Evolutionary conservation across 2,797 vertebrate species (phyloP), one percentile per base, ranked within the genome.

Genomic region (Ctenochaetus hawaiiensis): DNA sequence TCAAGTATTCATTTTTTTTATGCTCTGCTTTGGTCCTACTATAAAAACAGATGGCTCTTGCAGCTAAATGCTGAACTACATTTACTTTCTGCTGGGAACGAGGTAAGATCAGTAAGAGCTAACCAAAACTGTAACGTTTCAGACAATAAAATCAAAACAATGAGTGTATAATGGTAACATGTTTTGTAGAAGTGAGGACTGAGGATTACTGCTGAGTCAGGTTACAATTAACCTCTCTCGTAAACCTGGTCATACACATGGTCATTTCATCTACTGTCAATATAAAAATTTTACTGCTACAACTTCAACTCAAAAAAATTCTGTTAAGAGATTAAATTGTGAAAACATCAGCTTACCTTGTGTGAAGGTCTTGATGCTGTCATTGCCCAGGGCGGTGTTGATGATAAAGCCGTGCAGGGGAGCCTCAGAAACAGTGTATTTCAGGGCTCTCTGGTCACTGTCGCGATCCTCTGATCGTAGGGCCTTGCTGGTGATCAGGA

Each of bases 321-420:
- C 1, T 48, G 20, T 67, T 37, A 23, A 67, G 9, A 51, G 3
- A 79, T 78, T 12, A 16, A 49, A 62, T 70, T 6, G 2, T 59
- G 39, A 6, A 51, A 16, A 58, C 2, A 6, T 68, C 20, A 58
- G 67, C 94, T 93, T 91, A 97, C 96, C 96, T 95, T 97, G 97
- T 47, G 95, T 93, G 91, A 97, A 98, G 49, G 90, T 93, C 60
- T 67, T 93, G 56, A 95, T 84, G 80, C 93, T 96, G 83, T 95
- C 91, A 41, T 96, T 96, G 57, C 96, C 96, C 73, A 92, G 67
- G 1, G 87, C 95, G 6, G 75, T 89, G 86, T 97, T 96, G 26
- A 97, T 90, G 77, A 97, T 90, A 87, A 94, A 95, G 61, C 96
- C 97, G 47, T 97, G 96, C n/a, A 89, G 87, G 0, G 94, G 97